Evolutionary conservation across 2,113 vertebrate genomes (phyloP).

Genomic region (Aleadryas rufinucha): DNA sequence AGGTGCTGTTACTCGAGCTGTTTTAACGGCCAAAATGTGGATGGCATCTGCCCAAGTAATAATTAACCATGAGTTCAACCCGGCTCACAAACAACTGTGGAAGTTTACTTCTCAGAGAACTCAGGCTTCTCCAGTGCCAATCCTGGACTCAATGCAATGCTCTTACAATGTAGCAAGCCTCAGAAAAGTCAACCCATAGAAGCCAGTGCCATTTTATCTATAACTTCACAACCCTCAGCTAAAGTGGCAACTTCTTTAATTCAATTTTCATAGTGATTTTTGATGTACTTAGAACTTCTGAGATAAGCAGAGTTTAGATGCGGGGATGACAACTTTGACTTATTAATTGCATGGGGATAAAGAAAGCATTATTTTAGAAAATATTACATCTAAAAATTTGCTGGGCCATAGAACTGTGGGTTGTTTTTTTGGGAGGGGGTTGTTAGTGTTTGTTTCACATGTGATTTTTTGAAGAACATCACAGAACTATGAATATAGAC

Average conservation of each 20-base stretch:
- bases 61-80: background rate
- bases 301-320: background rate
- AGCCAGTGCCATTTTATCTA: background rate
- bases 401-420: background rate
- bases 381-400: background rate
- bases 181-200: background rate
- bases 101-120: background rate
- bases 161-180: background rate
- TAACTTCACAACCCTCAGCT: background rate
- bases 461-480: background rate
- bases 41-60: background rate
- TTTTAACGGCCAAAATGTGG: background rate
- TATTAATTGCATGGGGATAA: background rate
- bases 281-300: background rate
- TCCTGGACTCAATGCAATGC: background rate
- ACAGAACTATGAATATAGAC: background rate
- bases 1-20: background rate
- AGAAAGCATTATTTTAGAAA: background rate
- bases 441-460: background rate
- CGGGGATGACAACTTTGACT: background rate
- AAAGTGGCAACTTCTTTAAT: background rate
- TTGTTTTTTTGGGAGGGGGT: fast-evolving
- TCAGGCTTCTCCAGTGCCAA: background rate
- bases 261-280: background rate
- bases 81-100: background rate